Percentiles rank a stretch among this genome's conserved stretches.
Evolutionary conservation across 2,888 invertebrate genomes (phyloP).

Genomic region (Tachystola acroxantha): DNA sequence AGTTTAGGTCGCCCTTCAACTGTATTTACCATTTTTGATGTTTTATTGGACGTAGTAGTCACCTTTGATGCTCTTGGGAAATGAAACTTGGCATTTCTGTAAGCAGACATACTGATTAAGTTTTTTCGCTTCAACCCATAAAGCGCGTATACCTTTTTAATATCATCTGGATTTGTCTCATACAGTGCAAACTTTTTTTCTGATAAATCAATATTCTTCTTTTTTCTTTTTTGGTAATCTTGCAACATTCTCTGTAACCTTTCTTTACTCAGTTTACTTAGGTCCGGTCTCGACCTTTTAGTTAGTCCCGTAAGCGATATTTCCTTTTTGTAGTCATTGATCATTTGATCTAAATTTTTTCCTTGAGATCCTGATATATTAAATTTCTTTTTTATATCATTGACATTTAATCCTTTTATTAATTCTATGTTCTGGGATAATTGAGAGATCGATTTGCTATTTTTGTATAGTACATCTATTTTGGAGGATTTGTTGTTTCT

Average conservation of each 20-base stretch:
- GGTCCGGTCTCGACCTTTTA: background rate
- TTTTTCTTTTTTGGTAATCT: background rate
- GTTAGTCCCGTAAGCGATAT: constrained; percentile 14
- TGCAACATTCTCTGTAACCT: constrained; percentile 1
- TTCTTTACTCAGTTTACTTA: constrained; percentile 1
- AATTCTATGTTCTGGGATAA: constrained; percentile 25
- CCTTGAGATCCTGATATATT: constrained; percentile 17
- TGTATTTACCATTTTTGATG: too few relatives aligned
- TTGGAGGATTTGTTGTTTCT: background rate
- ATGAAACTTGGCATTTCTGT: too few relatives aligned
- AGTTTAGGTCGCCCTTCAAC: too few relatives aligned
- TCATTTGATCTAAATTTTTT: constrained; percentile 17
- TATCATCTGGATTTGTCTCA: constrained; percentile 3
- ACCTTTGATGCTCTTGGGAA: too few relatives aligned
- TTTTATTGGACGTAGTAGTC: too few relatives aligned
- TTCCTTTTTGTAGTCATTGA: constrained; percentile 20
- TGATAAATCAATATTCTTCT: background rate
- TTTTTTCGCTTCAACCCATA: background rate
- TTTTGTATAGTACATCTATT: background rate
- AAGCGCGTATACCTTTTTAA: constrained; percentile 1
- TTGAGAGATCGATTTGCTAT: constrained; percentile 1
- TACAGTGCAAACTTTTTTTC: constrained; percentile 4
- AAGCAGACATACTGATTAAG: too few relatives aligned
- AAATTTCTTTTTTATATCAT: constrained; percentile 21
- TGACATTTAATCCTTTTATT: constrained; percentile 20